Conservation (phyloP, 2,797 vertebrate genomes). For the Gastrophryne carolinensis region DNA sequence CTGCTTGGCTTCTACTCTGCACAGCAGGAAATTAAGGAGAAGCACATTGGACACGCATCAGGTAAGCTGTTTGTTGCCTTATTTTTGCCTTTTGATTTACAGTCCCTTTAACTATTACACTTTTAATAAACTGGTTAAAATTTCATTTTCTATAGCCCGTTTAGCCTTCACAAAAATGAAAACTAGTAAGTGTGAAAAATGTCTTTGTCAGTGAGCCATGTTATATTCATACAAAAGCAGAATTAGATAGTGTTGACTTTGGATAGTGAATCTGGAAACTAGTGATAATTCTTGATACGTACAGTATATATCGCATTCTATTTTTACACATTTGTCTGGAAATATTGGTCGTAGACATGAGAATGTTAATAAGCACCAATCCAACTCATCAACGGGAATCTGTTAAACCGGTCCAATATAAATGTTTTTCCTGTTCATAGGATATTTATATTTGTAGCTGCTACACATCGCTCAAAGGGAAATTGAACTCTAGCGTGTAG, state of each 20-base stretch:
- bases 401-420: not conserved
- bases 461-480: no score
- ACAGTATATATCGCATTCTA: not conserved
- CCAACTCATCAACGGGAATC: not conserved
- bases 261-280: not conserved
- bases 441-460: no score
- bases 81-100: no score
- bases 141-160: not conserved
- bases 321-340: not conserved
- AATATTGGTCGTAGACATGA: not conserved
- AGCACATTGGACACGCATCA: no score
- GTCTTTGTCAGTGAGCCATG: not conserved
- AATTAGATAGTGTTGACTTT: conserved; percentile 14
- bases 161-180: not conserved
- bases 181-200: conserved; percentile 27
- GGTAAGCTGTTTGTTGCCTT: no score
- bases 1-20: no score
- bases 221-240: not conserved
- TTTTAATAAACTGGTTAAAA: not conserved
- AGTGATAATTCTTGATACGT: not conserved
- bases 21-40: no score
- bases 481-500: no score
- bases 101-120: no score
- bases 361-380: not conserved
- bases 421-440: not conserved